Evolutionary conservation across 92 coral and sea anemone genomes (phyloP), one percentile per base, ranked within the genome.

Genomic region (Porites divaricata): DNA sequence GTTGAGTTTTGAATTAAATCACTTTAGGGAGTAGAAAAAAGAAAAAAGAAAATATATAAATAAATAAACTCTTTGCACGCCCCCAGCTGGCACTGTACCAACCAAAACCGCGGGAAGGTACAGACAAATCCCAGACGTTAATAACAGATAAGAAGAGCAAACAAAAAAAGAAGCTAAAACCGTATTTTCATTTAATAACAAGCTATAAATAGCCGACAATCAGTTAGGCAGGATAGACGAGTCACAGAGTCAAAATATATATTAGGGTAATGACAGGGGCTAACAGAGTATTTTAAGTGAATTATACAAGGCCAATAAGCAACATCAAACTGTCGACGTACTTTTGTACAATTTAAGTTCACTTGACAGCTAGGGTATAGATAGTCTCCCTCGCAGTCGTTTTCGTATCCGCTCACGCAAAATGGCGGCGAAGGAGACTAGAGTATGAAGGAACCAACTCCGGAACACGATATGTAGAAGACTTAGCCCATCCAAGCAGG

Each of bases 141-240:
- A 51, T 17, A 13, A 45, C 17, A 59, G 24, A 20, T 26, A 8
- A 35, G 19, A 6, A 61, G 76, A 59, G 24, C 26, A 41, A 59
- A 61, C 81, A 35, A 35, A 35, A 35, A 6, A 53, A 25, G 72
- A 49, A 50, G 83, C 51, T 79, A 79, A 79, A 79, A 79, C 83
- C 35, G 22, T 62, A 62, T 16, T 24, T 73, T 66, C 24, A 22
- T 79, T 79, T 79, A 79, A 66, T 64, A 79, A 79, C 83, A 79
- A 62, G 68, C 79, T 59, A 65, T 63, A 48, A 16, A 35, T 63
- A 45, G 12, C 72, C 4, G 45, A 35, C 45, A 35, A 3, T 35
- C 45, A 35, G 65, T 63, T 9, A 78, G 71, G 62, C 35, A 50
- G 65, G 53, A 21, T 41, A 12, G 49, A 63, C 20, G 22, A 73